Percentiles rank a stretch among this genome's conserved stretches.
Conservation (phyloP, 2,888 invertebrate species). For the Eupithecia exiguata region DNA sequence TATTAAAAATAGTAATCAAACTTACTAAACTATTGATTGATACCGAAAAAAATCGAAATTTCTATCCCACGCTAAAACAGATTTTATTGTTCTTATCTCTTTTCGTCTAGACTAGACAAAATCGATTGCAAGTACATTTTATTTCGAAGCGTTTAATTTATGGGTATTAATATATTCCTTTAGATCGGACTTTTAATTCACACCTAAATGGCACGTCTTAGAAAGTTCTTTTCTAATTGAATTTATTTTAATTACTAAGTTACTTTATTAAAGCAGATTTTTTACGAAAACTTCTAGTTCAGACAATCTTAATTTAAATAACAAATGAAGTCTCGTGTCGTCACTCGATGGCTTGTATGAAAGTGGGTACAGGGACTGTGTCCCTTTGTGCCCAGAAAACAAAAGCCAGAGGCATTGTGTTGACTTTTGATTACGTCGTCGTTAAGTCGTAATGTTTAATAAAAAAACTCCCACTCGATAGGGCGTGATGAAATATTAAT, state of each 20-base stretch:
- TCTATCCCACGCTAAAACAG: neutral
- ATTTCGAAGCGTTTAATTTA: neutral
- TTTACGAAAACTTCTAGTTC: neutral
- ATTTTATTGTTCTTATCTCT: neutral
- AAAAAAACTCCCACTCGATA: neutral
- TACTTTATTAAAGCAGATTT: neutral
- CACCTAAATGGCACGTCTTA: neutral
- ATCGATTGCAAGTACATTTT: neutral
- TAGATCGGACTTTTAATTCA: neutral
- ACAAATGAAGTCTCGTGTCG: neutral
- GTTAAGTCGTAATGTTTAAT: too few species aligned
- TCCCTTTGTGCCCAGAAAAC: neutral
- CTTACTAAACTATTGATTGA: neutral
- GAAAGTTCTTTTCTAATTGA: neutral
- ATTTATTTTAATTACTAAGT: neutral
- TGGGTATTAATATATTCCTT: too few species aligned
- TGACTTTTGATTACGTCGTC: neutral
- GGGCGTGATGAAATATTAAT: neutral
- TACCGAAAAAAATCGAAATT: neutral
- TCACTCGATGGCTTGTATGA: neutral
- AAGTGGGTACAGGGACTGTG: neutral
- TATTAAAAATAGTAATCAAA: neutral
- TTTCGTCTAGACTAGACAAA: slow-evolving; percentile 7
- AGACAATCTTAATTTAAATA: neutral
- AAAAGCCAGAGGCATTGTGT: neutral